Evolutionary conservation across 2,888 invertebrate species (phyloP).

Genomic region (Melanargia galathea): DNA sequence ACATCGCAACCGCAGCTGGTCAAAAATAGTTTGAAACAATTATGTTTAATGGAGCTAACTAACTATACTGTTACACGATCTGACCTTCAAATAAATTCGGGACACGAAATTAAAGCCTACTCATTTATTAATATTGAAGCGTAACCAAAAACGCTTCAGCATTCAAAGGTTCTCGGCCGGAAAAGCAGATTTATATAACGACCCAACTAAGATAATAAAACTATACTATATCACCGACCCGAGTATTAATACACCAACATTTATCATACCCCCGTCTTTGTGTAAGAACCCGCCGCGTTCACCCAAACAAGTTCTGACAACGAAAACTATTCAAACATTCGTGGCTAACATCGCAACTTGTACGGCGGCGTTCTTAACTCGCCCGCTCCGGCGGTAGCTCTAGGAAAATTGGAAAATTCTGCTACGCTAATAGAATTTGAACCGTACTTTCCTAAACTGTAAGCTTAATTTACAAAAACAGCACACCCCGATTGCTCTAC

Average conservation of each 20-base stretch:
- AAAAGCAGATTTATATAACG: slow-evolving; percentile 79
- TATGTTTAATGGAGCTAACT: neutral
- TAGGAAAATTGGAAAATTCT: slow-evolving; percentile 76
- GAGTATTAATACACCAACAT: slow-evolving; percentile 78
- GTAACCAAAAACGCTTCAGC: slow-evolving; percentile 48
- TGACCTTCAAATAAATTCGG: slow-evolving; percentile 14
- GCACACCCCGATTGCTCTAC: slow-evolving; percentile 36
- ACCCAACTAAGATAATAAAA: slow-evolving; percentile 82
- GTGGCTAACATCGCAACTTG: slow-evolving; percentile 77
- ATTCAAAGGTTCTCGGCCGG: slow-evolving; percentile 60
- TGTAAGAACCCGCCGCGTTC: slow-evolving; percentile 77
- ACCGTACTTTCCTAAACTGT: slow-evolving; percentile 28
- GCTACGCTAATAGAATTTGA: slow-evolving; percentile 41
- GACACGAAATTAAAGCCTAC: slow-evolving; percentile 10
- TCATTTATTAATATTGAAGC: slow-evolving; percentile 19
- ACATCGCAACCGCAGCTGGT: neutral
- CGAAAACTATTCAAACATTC: slow-evolving; percentile 76
- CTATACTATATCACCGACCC: slow-evolving; percentile 73
- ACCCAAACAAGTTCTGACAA: slow-evolving; percentile 75
- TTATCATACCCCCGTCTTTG: slow-evolving; percentile 79
- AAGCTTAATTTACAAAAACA: slow-evolving; percentile 31
- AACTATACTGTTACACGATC: neutral
- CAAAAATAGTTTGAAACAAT: neutral
- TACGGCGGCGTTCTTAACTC: slow-evolving; percentile 77
- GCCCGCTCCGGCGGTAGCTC: slow-evolving; percentile 75